A percentile compares a stretch with the other conserved stretches of the same genome.
These are phyloP conservation scores for Campoplex capitator DNA, from an alignment of 2,888 invertebrate species.

Conservation along the genomic window DNA sequence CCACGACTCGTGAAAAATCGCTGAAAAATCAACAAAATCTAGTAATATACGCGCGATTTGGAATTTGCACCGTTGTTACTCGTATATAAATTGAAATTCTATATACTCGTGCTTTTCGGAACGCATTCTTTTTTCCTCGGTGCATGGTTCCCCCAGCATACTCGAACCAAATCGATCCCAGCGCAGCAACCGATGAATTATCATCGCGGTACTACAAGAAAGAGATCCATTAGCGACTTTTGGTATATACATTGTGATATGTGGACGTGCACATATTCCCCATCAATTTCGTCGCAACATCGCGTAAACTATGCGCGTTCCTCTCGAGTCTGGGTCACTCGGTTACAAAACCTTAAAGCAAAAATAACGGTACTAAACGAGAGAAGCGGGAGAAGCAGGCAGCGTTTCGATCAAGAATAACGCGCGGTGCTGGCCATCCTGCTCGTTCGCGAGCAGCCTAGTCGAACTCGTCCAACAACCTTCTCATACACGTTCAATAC, in stretches of 20 bases:
- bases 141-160: too few species aligned
- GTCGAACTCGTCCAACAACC: constrained; percentile 37
- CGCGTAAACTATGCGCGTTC: constrained; percentile 21
- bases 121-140: background rate
- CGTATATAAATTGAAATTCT: too few species aligned
- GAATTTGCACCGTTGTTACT: too few species aligned
- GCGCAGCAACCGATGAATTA: too few species aligned
- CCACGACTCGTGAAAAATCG: too few species aligned
- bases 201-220: too few species aligned
- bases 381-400: constrained; percentile 50
- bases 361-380: constrained; percentile 81
- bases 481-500: constrained; percentile 19
- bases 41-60: too few species aligned
- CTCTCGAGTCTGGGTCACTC: constrained; percentile 82
- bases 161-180: too few species aligned
- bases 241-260: background rate
- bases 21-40: too few species aligned
- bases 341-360: constrained; percentile 82
- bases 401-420: constrained; percentile 65
- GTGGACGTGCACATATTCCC: background rate
- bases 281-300: background rate
- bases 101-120: background rate
- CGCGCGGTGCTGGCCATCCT: too few species aligned
- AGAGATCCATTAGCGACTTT: too few species aligned
- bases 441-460: background rate